phyloP scores from a whole-genome alignment of 2,113 vertebrate genomes.

The Heterotilapia buettikoferi region DNA sequence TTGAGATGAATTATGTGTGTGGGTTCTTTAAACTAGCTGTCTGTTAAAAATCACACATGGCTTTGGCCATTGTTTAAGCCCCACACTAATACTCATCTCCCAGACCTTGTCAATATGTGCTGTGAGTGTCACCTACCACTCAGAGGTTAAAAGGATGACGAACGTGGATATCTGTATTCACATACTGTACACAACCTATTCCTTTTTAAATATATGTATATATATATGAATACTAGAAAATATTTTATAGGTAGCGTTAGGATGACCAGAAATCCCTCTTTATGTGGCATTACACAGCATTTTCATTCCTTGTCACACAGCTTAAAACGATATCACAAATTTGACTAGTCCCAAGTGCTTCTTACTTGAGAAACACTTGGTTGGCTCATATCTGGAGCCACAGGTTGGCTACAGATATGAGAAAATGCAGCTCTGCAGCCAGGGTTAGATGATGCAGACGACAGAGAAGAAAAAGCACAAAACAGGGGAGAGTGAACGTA shows the following conservation, averaged over 20 bases:
- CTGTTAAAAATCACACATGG: constrained; percentile 23
- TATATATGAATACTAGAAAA: neutral
- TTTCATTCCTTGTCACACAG: neutral
- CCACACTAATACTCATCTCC: neutral
- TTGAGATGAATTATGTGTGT: constrained; percentile 51
- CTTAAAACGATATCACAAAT: neutral
- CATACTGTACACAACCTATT: neutral
- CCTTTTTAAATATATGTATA: neutral
- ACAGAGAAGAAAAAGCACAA: neutral
- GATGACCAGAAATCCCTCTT: neutral
- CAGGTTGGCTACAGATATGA: neutral
- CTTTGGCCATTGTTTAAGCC: neutral
- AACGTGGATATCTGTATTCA: neutral
- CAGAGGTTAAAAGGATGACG: neutral
- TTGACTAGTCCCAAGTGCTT: neutral
- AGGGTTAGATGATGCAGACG: neutral
- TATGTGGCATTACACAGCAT: neutral
- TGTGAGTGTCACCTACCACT: neutral
- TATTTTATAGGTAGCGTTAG: neutral
- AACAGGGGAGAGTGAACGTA: neutral
- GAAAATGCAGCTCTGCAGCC: neutral
- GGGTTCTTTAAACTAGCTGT: constrained; percentile 13
- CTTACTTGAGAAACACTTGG: neutral
- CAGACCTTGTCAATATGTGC: neutral
- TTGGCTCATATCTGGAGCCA: neutral